These are phyloP conservation scores for Pachyseris speciosa DNA, from an alignment of 64 coral and sea anemone species.

Conservation along the genomic window DNA sequence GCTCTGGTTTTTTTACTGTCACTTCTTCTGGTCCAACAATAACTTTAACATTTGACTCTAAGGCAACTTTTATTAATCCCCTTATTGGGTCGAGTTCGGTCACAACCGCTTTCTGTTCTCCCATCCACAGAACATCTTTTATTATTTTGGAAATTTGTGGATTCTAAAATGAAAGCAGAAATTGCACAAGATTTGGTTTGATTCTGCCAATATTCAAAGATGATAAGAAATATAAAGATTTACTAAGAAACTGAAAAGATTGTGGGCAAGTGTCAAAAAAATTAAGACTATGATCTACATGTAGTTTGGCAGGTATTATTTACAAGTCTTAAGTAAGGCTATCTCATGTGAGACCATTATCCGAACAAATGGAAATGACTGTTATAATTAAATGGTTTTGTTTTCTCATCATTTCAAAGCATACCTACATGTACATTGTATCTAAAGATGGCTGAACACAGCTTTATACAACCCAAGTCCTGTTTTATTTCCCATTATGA, in stretches of 20 bases:
- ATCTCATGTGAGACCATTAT: no score
- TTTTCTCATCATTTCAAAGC: no score
- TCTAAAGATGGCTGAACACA: no score
- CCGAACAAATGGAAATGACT: no score
- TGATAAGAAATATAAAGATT: no score
- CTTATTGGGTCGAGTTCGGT: not conserved
- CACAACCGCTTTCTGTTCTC: not conserved
- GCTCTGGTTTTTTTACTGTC: not conserved
- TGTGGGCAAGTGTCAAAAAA: not conserved
- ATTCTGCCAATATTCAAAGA: not conserved
- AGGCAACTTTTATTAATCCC: not conserved
- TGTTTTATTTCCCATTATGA: no score
- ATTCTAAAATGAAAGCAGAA: not conserved
- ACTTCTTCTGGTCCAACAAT: not conserved
- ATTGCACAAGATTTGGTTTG: not conserved
- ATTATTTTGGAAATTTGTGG: not conserved
- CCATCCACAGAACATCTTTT: not conserved
- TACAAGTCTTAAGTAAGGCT: no score
- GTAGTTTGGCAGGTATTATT: no score
- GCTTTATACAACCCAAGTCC: no score
- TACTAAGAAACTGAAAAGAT: not conserved
- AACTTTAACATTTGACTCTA: not conserved
- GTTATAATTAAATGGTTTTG: no score
- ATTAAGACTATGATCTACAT: not conserved
- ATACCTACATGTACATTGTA: no score